Base-by-base conservation (phyloP, 2,888 invertebrate genomes). In the Temnothorax ravouxi region DNA sequence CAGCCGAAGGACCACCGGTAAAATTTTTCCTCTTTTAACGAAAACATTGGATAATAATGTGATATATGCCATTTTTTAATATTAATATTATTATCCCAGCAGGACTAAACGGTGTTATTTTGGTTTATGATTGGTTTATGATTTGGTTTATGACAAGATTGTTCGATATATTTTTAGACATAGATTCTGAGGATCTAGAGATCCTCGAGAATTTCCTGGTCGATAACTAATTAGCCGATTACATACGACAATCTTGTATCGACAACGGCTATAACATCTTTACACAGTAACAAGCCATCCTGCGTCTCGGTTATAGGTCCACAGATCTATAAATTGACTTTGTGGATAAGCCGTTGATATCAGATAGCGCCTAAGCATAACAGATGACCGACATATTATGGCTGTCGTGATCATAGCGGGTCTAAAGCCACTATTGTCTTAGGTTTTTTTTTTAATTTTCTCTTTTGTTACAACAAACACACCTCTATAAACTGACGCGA, bases 1-100 rank as follows among this genome's bases (percentile, higher is more conserved):
- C 74, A 94, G 93, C 90, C 93, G 94, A 41, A 92, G 94, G 88
- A 94, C 94, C 54, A 93, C 92, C 50, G 94, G 95, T 95, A 92
- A 86, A 86, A 77, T 50, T 59, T 38, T 15, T n/a, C 29, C 4
- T 59, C n/a, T 25, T 44, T 62, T n/a, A 18, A 4, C 34, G 52
- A 9, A 0, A n/a, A 66, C 25, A n/a, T 79, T 59, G 13, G 21
- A 59, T 54, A 59, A 47, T 52, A 18, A 77, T 44, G 21, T n/a
- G 0, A 34, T 52, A 38, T 2, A 1, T n/a, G 15, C 5, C 44
- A 44, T 54, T 67, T 67, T 34, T 4, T 8, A 44, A 29, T 9
- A 44, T n/a, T 64, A 34, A 56, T 15, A 54, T 77, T 62, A 25
- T 66, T 41, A 41, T 3, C 15, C 61, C 8, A 15, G 25, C 2